Percentiles rank a stretch among this genome's conserved stretches.
Conservation (phyloP, 2,797 vertebrate species). For the Gymnoscopelus microlampas region DNA sequence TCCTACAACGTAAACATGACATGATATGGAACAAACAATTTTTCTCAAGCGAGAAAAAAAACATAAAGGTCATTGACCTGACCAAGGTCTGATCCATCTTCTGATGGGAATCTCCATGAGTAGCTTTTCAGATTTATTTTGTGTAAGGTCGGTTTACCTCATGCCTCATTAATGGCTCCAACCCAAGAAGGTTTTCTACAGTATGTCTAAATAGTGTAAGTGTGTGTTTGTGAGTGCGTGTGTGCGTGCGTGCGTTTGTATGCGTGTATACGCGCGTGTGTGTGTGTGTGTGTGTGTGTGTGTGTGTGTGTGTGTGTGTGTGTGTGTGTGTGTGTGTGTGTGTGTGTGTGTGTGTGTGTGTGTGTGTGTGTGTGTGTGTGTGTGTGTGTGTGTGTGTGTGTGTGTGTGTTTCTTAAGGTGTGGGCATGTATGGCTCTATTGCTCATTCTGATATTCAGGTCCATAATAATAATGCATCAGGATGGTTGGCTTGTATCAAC, state of each 20-base stretch:
- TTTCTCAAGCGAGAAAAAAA: slow-evolving; percentile 49
- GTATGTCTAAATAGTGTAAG: background rate
- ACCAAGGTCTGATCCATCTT: slow-evolving; percentile 22
- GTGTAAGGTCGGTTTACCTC: slow-evolving; percentile 39
- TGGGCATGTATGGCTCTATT: slow-evolving; percentile 77
- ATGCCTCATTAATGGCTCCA: slow-evolving; percentile 60
- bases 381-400: slow-evolving; percentile 38
- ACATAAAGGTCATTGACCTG: slow-evolving; percentile 34
- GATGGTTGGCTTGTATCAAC: slow-evolving; percentile 74
- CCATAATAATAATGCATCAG: slow-evolving; percentile 64
- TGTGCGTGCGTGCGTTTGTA: slow-evolving; percentile 66
- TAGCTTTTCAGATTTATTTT: slow-evolving; percentile 48
- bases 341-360: slow-evolving; percentile 23
- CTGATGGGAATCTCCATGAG: slow-evolving; percentile 47
- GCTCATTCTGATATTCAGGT: slow-evolving; percentile 66
- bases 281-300: slow-evolving; percentile 49
- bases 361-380: slow-evolving; percentile 40
- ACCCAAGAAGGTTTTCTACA: slow-evolving; percentile 62
- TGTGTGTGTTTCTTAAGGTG: slow-evolving; percentile 66
- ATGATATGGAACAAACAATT: slow-evolving; percentile 52
- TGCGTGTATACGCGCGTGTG: slow-evolving; percentile 66
- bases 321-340: slow-evolving; percentile 63
- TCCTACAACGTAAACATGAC: slow-evolving; percentile 64
- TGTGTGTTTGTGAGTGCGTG: slow-evolving; percentile 40
- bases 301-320: slow-evolving; percentile 68